phyloP scores from a whole-genome alignment of 92 coral and sea anemone genomes.

The Nematostella vectensis region DNA sequence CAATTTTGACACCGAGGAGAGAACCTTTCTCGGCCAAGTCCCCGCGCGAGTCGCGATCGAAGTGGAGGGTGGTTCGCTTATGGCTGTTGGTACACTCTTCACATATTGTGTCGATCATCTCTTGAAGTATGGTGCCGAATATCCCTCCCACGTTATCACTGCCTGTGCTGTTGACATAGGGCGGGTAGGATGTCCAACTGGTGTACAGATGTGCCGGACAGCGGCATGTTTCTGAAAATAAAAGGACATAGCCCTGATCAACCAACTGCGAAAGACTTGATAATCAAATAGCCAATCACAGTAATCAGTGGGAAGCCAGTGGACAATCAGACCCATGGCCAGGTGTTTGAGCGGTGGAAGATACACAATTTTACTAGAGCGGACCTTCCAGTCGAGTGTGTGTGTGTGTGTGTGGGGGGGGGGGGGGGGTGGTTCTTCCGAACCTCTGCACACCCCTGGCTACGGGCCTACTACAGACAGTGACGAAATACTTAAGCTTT shows the following conservation, averaged over 20 bases:
- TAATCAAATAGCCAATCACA: no score
- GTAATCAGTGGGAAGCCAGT: no score
- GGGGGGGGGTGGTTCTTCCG: no score
- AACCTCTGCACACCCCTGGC: no score
- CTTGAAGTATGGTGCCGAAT: conserved; percentile 22
- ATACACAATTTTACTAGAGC: no score
- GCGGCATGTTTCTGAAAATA: conserved; percentile 39
- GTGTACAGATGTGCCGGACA: conserved; percentile 43
- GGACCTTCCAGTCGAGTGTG: no score
- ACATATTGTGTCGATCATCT: conserved; percentile 27
- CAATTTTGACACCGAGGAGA: conserved; percentile 11
- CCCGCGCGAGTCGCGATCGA: conserved; percentile 14
- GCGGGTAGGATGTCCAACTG: conserved; percentile 54
- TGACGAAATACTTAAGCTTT: neutral
- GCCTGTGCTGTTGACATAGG: conserved; percentile 21
- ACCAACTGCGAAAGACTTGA: no score
- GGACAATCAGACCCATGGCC: no score
- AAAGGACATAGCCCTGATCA: neutral
- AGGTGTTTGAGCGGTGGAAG: no score
- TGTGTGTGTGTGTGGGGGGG: no score
- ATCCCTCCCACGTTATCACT: conserved; percentile 30
- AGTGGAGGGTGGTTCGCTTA: conserved; percentile 13
- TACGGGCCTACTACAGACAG: no score
- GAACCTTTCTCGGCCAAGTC: conserved; percentile 14
- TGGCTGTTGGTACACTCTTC: conserved; percentile 38